phyloP scores from a whole-genome alignment of 2,888 invertebrate species.

The Diogma glabrata region DNA sequence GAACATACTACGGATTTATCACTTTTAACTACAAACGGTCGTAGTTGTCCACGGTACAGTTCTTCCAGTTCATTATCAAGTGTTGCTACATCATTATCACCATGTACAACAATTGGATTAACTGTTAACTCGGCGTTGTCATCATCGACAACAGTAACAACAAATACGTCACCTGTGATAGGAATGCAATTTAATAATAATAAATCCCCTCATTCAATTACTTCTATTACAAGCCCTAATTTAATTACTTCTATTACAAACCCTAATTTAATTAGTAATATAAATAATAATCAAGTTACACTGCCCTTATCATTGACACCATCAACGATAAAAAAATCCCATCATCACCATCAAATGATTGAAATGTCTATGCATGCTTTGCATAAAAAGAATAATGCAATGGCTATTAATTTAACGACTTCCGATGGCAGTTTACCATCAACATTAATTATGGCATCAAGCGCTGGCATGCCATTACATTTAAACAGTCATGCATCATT shows the following conservation, averaged over 20 bases:
- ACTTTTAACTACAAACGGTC: neutral
- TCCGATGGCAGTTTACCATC: constrained; percentile 10
- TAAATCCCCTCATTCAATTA: constrained; percentile 4
- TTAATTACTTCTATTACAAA: neutral
- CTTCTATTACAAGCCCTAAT: constrained; percentile 2
- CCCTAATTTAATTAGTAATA: constrained; percentile 3
- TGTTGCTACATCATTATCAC: constrained; percentile 39
- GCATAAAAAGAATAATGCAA: constrained; percentile 4
- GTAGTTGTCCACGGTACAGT: constrained; percentile 33
- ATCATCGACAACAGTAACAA: constrained; percentile 34
- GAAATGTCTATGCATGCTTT: neutral
- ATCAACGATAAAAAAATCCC: constrained; percentile 4
- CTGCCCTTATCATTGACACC: constrained; percentile 25
- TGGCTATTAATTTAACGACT: constrained; percentile 14
- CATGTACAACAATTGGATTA: constrained; percentile 21
- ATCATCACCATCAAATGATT: constrained; percentile 13
- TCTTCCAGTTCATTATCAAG: constrained; percentile 41
- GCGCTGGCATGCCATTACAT: constrained; percentile 14
- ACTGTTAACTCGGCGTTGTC: constrained; percentile 25
- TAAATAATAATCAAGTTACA: constrained; percentile 22
- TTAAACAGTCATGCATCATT: constrained; percentile 12
- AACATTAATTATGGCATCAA: constrained; percentile 10
- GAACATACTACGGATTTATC: constrained; percentile 10
- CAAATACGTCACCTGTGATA: constrained; percentile 35
- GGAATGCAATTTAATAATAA: constrained; percentile 20